Evolutionary conservation across 2,888 invertebrate species (phyloP).

Genomic region (Dasypolia templi): DNA sequence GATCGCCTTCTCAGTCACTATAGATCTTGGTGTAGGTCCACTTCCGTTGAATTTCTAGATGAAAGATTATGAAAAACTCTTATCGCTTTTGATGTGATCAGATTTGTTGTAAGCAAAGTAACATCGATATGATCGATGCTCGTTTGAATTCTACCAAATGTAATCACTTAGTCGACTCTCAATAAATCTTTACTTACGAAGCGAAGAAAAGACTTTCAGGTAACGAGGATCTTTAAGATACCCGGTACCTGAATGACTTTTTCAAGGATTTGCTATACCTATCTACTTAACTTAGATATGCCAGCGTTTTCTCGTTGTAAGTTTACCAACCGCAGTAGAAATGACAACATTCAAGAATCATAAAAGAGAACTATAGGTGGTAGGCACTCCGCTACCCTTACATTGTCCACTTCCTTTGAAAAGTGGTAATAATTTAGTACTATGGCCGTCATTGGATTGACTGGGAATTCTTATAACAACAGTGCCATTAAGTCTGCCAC

Average conservation of each 20-base stretch:
- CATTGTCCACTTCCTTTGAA: neutral
- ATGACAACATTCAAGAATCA: no score
- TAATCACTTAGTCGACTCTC: neutral
- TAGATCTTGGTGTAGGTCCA: no score
- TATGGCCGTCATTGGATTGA: no score
- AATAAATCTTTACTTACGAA: neutral
- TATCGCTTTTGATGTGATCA: neutral
- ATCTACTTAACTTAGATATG: neutral
- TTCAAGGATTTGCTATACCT: neutral
- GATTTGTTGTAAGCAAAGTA: neutral
- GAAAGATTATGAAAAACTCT: neutral
- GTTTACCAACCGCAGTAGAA: neutral
- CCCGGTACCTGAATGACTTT: neutral
- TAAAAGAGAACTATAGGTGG: neutral
- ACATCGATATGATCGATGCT: neutral
- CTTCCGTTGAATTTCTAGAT: neutral
- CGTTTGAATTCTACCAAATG: constrained; percentile 9
- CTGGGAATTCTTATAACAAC: no score
- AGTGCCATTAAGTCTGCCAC: no score
- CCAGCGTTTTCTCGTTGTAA: neutral
- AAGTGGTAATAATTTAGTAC: no score
- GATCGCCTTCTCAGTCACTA: neutral
- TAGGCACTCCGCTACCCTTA: neutral
- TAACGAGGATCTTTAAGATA: constrained; percentile 2
- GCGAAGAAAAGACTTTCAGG: constrained; percentile 1